Evolutionary conservation across 2,888 invertebrate species (phyloP).

Genomic region (Scrobipalpa costella): DNA sequence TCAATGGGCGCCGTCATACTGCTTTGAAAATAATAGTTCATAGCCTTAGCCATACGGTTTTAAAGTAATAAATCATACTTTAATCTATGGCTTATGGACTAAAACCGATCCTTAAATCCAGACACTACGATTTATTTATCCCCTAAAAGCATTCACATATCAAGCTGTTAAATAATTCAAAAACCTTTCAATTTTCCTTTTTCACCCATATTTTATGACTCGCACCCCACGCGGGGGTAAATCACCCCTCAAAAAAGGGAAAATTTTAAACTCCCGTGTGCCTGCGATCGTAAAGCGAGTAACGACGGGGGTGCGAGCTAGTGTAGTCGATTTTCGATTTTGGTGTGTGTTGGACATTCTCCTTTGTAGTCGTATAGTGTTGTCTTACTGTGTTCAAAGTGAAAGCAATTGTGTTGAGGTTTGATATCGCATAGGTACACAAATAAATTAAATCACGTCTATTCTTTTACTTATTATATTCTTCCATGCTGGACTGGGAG

Average conservation of each 20-base stretch:
- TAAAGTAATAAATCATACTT: not conserved
- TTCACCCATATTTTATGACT: slow-evolving; percentile 13
- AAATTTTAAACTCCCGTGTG: slow-evolving; percentile 39
- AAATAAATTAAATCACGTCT: too few relatives aligned
- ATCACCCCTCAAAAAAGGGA: slow-evolving; percentile 33
- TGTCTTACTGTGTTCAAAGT: not conserved
- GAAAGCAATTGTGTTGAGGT: too few relatives aligned
- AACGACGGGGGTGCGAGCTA: slow-evolving; percentile 7
- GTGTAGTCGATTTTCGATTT: slow-evolving; percentile 15
- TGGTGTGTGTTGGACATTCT: not conserved
- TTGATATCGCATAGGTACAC: too few relatives aligned
- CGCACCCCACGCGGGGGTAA: not conserved
- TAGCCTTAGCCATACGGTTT: too few relatives aligned
- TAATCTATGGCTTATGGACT: not conserved
- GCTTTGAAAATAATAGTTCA: too few relatives aligned
- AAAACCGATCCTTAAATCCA: not conserved
- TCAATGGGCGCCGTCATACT: too few relatives aligned
- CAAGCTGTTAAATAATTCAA: not conserved
- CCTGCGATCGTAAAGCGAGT: slow-evolving; percentile 42
- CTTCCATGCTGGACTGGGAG: too few relatives aligned
- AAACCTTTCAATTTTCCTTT: slow-evolving; percentile 7
- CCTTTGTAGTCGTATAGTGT: not conserved
- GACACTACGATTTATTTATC: not conserved
- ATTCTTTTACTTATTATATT: too few relatives aligned
- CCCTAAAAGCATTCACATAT: slow-evolving; percentile 3